phyloP scores from a whole-genome alignment of 2,888 invertebrate genomes.

The Aethes cnicana region DNA sequence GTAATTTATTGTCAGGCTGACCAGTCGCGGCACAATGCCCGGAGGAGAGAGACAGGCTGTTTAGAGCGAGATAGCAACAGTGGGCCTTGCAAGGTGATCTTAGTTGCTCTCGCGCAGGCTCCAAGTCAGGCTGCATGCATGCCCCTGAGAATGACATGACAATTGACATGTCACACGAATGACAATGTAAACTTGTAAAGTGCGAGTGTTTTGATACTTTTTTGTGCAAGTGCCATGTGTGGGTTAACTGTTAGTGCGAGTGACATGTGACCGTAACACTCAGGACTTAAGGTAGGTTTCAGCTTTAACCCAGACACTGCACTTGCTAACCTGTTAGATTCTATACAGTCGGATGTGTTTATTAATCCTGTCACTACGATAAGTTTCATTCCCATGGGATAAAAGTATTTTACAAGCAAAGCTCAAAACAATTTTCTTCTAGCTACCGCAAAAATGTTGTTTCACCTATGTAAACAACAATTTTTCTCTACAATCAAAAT shows the following conservation, averaged over 20 bases:
- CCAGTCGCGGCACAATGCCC: slow-evolving; percentile 76
- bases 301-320: slow-evolving; percentile 3
- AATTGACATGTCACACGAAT: slow-evolving; percentile 37
- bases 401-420: too few relatives aligned
- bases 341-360: too few relatives aligned
- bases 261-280: not conserved
- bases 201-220: not conserved
- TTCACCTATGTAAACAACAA: too few relatives aligned
- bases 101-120: slow-evolving; percentile 80
- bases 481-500: too few relatives aligned
- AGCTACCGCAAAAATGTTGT: too few relatives aligned
- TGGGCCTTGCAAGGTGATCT: slow-evolving; percentile 83
- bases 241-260: slow-evolving; percentile 1
- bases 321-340: slow-evolving; percentile 10
- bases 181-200: slow-evolving; percentile 18
- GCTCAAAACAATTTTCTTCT: too few relatives aligned
- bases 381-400: too few relatives aligned
- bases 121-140: slow-evolving; percentile 75
- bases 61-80: slow-evolving; percentile 67
- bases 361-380: too few relatives aligned
- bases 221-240: slow-evolving; percentile 21
- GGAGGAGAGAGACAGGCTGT: slow-evolving; percentile 64
- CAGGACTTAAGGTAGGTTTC: slow-evolving; percentile 9
- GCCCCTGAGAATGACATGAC: slow-evolving; percentile 55
- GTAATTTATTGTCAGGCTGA: slow-evolving; percentile 78